Percentiles rank a stretch among this genome's conserved stretches.
Evolutionary conservation across 2,113 vertebrate genomes (phyloP).

Genomic region (Setophaga coronata): DNA sequence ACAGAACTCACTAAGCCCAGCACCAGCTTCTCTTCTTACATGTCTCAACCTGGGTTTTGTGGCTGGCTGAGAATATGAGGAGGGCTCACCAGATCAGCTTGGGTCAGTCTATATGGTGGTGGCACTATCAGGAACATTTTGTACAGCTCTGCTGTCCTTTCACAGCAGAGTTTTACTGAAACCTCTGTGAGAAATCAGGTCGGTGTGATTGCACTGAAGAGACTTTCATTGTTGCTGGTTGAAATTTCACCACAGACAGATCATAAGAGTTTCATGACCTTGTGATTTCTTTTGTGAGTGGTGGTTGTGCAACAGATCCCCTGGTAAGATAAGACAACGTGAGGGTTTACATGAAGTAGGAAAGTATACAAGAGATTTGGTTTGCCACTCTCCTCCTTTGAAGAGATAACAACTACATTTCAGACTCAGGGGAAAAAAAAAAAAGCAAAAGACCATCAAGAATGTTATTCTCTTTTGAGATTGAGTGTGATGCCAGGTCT

Average conservation of each 20-base stretch:
- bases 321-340: neutral
- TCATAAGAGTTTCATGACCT: constrained; percentile 13
- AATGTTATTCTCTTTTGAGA: neutral
- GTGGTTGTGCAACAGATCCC: constrained; percentile 15
- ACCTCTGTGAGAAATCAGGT: neutral
- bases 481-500: neutral
- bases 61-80: neutral
- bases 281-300: constrained; percentile 31
- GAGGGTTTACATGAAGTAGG: neutral
- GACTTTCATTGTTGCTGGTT: neutral
- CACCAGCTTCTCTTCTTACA: neutral
- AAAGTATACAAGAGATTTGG: neutral
- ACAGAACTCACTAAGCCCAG: neutral
- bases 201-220: neutral
- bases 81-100: neutral
- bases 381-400: neutral
- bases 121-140: neutral
- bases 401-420: neutral
- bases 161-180: neutral
- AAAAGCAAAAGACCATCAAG: neutral
- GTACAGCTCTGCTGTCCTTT: neutral
- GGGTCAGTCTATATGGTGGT: neutral
- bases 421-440: neutral
- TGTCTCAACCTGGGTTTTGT: neutral
- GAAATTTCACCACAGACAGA: constrained; percentile 10